Base-by-base conservation (phyloP, 2,888 invertebrate species). In the Drosophila austrosaltans region DNA sequence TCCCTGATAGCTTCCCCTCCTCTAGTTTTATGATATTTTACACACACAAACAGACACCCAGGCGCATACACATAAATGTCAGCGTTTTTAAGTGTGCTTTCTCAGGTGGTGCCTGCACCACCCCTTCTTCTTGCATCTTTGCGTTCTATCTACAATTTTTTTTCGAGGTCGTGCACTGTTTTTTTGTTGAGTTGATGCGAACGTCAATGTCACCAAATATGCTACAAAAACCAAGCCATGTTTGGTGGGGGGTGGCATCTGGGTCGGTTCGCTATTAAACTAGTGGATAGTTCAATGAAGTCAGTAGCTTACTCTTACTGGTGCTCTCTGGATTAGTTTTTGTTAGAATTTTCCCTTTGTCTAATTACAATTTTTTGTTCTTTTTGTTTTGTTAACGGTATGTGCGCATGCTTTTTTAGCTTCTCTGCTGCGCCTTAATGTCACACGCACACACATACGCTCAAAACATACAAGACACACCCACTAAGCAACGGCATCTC, bases 131-230 rank as follows among this genome's bases (percentile, higher is more conserved):
- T 71, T 66, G 66, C 78, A 62, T 62, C 54, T 75, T 48, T 44
- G 53, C 72, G 76, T 70, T 76, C 72, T 69, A 73, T 69, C 68
- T 73, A 69, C 59, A 69, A 32, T 48, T 56, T 69, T 69, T 69
- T 78, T 75, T 74, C 81, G 79, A 87, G 80, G 77, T 85, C 82
- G 81, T 77, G 74, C 74, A 64, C 67, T 74, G 71, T 69, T 74
- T 67, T 73, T 77, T 72, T 72, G 48, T 48, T 48, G 62, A 54
- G 63, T 78, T 81, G 79, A 71, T 75, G 79, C 73, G 76, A 44
- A 54, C 74, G 75, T 86, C 81, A 82, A 84, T 87, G 89, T 87
- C 82, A 79, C 81, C 77, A 77, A 82, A 75, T 71, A 76, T 60
- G 68, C 62, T 65, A 78, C 54, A 66, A 68, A 75, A 54, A 66